Base-by-base conservation (phyloP, 2,113 vertebrate genomes). In the Oncorhynchus clarkii region DNA sequence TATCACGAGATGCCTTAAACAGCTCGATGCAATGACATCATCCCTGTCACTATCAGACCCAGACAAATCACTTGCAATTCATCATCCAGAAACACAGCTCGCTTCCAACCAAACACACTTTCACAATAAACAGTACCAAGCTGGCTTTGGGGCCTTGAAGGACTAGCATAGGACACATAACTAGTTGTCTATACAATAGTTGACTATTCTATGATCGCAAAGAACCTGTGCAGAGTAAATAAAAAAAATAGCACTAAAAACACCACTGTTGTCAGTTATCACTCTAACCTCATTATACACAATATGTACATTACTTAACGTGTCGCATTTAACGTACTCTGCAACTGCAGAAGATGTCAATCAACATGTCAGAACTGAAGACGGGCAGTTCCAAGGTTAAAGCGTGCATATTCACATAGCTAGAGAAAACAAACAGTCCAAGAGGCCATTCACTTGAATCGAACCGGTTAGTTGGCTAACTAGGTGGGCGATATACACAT, bases 21-120 rank as follows among this genome's bases (percentile, higher is more conserved):
- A 73, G 34, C 77, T 73, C 39, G 54, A 82, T 82, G 79, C 80
- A 78, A 13, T 86, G 82, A 83, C 84, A 78, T 78, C 83, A 54
- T 54, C 80, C 24, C 75, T 45, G 67, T 5, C 18, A 62, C n/a
- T 11, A 5, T 34, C 80, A 76, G 29, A 67, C 34, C 20, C 72
- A 66, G 71, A 76, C 72, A 85, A n/a, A 72, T 2, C 72, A 7
- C 78, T 18, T 75, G 66, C 72, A 34, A 72, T 70, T 66, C 57
- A 72, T 81, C 8, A 45, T 45, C 22, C 26, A 74, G 67, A 45
- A 45, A 65, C 22, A 39, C 45, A 3, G 20, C 14, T 71, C 34
- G 22, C 59, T 69, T 64, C 22, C 77, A 74, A 62, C n/a, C 13
- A 22, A 22, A 62, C 39, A 60, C n/a, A 24, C n/a, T 62, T 7